Base-by-base conservation (phyloP, 2,113 vertebrate genomes). In the Irena cyanogastra region DNA sequence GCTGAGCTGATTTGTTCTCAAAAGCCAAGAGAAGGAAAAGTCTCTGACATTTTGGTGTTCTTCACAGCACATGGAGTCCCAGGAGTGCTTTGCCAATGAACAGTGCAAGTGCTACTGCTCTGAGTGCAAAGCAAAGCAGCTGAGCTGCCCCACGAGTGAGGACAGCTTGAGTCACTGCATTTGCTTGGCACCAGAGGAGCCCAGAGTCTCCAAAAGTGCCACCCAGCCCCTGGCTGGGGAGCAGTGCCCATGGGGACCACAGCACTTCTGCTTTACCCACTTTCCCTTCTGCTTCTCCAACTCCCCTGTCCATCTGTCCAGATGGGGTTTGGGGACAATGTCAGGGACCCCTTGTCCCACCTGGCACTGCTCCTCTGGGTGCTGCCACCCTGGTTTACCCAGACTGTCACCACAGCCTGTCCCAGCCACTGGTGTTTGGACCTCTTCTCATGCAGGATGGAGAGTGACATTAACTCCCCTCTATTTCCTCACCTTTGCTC, bases 131-230 rank as follows among this genome's bases (percentile, higher is more conserved):
- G 44, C 63, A 50, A 64, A 77, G 45, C 59, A 52, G 49, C 18
- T 42, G 50, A 17, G 24, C 49, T 41, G n/a, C 16, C 11, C 49
- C 18, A 4, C 0, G 0, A 33, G 28, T 5, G 9, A 33, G 11
- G 27, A 61, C 41, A 24, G 8, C 14, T 60, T 42, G 8, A 52
- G 49, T 23, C 50, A 18, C 16, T 28, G 49, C 37, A 3, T 60
- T 56, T 33, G 14, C 24, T 49, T 42, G 26, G 26, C 30, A 61
- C 3, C 37, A 56, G 44, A 7, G 8, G 11, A 65, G 37, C 31
- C 35, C 20, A 15, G 33, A 77, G 59, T 13, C 16, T 61, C 16
- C 31, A 57, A 7, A 41, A 7, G 3, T 26, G 50, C 69, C 59
- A 84, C 5, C 33, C n/a, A 50, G 6, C 13, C 65, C 75, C 50